A percentile compares a stretch with the other conserved stretches of the same genome.
phyloP scores from a whole-genome alignment of 2,797 vertebrate genomes.

The Atherinosoma microstoma region DNA sequence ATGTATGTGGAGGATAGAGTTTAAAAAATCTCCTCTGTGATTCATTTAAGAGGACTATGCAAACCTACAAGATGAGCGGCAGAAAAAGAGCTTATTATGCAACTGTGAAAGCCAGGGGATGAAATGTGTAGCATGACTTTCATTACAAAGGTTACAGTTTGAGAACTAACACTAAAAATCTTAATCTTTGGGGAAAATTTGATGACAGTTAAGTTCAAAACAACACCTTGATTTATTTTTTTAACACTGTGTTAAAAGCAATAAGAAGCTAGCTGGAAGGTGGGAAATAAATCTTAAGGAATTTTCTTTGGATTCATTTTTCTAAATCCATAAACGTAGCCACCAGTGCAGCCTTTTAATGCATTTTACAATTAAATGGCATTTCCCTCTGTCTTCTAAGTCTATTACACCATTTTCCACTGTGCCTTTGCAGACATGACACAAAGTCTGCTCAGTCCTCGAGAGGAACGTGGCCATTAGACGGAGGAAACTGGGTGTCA shows the following conservation, averaged over 20 bases:
- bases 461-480: conserved; percentile 58
- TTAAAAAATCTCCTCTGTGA: conserved; percentile 14
- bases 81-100: conserved; percentile 1
- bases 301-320: background rate
- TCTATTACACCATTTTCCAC: conserved; percentile 21
- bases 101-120: background rate
- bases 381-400: conserved; percentile 20
- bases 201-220: background rate
- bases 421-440: conserved; percentile 36
- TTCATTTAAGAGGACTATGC: conserved; percentile 25
- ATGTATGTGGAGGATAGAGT: background rate
- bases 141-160: background rate
- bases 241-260: conserved; percentile 15
- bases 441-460: conserved; percentile 54
- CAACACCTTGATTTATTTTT: background rate
- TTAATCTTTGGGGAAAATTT: background rate
- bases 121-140: background rate
- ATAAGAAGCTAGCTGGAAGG: conserved; percentile 14
- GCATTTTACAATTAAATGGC: conserved; percentile 1
- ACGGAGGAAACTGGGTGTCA: conserved; percentile 65
- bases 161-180: conserved; percentile 5
- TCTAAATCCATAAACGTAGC: conserved; percentile 5
- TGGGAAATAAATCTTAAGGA: conserved; percentile 20
- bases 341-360: conserved; percentile 4
- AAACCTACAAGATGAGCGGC: background rate